Evolutionary conservation across 2,888 invertebrate genomes (phyloP).

Genomic region (Sarcophaga rosellei): DNA sequence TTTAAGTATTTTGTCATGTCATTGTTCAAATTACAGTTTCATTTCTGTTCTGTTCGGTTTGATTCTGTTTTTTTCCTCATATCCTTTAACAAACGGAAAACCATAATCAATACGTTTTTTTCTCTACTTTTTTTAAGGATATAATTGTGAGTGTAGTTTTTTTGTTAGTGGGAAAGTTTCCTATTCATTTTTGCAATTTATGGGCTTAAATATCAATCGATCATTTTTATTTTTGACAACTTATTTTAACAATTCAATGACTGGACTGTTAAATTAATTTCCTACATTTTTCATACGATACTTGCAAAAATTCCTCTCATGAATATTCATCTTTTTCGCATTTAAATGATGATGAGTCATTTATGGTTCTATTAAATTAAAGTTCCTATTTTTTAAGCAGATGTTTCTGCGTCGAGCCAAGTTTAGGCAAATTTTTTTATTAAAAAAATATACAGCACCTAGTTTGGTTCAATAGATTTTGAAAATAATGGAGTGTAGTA

Average conservation of each 20-base stretch:
- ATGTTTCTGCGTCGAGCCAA: too few species aligned
- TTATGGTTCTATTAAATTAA: not conserved
- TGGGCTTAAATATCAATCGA: conserved; percentile 69
- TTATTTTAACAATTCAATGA: conserved; percentile 59
- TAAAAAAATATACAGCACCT: too few species aligned
- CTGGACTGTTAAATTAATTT: conserved; percentile 48
- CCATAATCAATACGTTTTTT: conserved; percentile 47
- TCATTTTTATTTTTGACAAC: conserved; percentile 68
- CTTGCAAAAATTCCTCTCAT: conserved; percentile 6
- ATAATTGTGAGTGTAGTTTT: conserved; percentile 77
- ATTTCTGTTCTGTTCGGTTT: conserved; percentile 15
- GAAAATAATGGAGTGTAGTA: too few species aligned
- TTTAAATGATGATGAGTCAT: conserved; percentile 62
- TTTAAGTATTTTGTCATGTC: conserved; percentile 67
- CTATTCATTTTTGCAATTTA: conserved; percentile 70
- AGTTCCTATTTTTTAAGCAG: not conserved
- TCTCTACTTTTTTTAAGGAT: conserved; percentile 58
- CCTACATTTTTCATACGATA: conserved; percentile 7
- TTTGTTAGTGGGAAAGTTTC: conserved; percentile 66
- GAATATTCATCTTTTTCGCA: conserved; percentile 58
- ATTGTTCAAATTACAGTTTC: conserved; percentile 56
- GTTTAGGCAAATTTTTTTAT: too few species aligned
- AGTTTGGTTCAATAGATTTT: too few species aligned
- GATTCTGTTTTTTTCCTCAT: not conserved
- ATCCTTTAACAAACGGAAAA: conserved; percentile 54